Conservation (phyloP, 2,113 vertebrate species). For the Phoenicopterus ruber region DNA sequence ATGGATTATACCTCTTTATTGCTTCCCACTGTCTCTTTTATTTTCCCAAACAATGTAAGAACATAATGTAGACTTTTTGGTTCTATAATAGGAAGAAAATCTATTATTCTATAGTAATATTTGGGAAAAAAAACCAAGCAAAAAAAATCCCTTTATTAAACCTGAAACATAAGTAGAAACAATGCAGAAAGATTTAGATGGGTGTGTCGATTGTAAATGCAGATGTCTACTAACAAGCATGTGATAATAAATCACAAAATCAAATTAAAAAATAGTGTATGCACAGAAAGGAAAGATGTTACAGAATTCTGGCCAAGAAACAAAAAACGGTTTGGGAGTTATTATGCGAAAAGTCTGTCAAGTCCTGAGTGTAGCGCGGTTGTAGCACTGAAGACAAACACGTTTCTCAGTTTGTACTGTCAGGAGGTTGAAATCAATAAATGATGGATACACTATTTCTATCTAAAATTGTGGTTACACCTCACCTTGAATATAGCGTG, state of each 20-base stretch:
- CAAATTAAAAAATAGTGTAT: constrained; percentile 19
- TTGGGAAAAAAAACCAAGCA: neutral
- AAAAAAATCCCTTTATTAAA: neutral
- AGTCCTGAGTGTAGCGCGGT: neutral
- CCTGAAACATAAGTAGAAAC: neutral
- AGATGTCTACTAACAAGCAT: neutral
- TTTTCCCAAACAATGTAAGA: neutral
- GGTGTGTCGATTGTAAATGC: neutral
- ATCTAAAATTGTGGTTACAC: neutral
- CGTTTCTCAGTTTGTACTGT: constrained; percentile 8
- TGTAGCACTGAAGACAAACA: constrained; percentile 34
- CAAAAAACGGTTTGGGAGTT: neutral
- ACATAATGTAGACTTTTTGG: neutral
- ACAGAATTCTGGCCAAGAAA: constrained; percentile 25
- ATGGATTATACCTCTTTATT: neutral
- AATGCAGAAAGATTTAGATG: neutral
- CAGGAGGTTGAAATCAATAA: constrained; percentile 59
- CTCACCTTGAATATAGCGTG: constrained; percentile 5
- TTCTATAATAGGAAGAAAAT: neutral
- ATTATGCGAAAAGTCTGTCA: constrained; percentile 39
- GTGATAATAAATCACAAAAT: constrained; percentile 38
- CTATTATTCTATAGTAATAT: neutral
- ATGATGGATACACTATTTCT: neutral
- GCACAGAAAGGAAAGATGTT: neutral
- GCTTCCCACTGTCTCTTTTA: neutral